Conservation (phyloP, 2,888 invertebrate species). For the Nemotelus nigrinus region DNA sequence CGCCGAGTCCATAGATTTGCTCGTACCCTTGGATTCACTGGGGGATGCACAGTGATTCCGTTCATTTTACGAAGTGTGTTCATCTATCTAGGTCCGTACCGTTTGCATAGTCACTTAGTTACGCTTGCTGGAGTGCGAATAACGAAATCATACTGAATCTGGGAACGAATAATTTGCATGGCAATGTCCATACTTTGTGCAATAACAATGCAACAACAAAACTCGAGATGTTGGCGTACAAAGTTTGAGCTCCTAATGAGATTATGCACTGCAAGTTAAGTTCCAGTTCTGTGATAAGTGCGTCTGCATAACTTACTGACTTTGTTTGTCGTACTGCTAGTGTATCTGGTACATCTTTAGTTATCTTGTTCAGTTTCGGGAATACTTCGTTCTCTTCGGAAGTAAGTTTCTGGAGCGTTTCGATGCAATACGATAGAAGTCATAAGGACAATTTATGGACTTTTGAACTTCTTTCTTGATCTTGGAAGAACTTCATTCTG, state of each 20-base stretch:
- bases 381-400: no score
- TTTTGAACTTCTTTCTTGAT: not conserved
- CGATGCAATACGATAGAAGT: no score
- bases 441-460: not conserved
- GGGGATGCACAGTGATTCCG: not conserved
- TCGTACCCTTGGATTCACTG: not conserved
- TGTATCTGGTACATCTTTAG: not conserved
- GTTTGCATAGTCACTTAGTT: constrained; percentile 11
- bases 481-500: not conserved
- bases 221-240: constrained; percentile 1
- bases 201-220: constrained; percentile 19
- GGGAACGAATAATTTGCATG: constrained; percentile 6
- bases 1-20: not conserved
- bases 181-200: constrained; percentile 12
- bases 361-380: no score
- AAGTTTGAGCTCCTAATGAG: constrained; percentile 39
- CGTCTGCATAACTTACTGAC: constrained; percentile 30
- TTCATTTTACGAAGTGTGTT: not conserved
- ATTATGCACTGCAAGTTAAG: constrained; percentile 35
- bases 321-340: constrained; percentile 12
- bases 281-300: constrained; percentile 26
- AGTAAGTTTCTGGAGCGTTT: no score
- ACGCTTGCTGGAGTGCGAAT: constrained; percentile 10
- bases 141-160: constrained; percentile 13
- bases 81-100: not conserved